Conservation (phyloP, 2,888 invertebrate species). For the Heterodera filipjevi region DNA sequence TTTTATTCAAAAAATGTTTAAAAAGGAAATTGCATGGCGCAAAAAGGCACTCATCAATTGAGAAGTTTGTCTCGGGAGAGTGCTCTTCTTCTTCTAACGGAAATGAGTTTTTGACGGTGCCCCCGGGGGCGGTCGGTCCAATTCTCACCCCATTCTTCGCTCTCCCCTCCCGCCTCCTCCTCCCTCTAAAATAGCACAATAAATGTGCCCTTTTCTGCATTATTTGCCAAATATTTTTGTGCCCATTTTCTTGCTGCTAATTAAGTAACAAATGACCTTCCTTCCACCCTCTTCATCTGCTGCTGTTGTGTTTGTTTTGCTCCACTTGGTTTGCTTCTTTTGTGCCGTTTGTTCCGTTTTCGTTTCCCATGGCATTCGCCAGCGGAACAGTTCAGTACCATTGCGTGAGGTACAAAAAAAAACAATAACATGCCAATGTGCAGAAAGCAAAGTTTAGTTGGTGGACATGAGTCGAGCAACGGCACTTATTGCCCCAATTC, state of each 20-base stretch:
- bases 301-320: neutral
- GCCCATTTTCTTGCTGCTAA: neutral
- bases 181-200: neutral
- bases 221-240: neutral
- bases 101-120: conserved; percentile 2
- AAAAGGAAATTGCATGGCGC: too few species aligned
- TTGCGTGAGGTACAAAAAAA: conserved; percentile 26
- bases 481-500: conserved; percentile 2
- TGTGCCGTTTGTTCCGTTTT: neutral
- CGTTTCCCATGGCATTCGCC: conserved; percentile 35
- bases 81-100: neutral
- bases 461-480: neutral
- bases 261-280: neutral
- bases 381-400: conserved; percentile 37
- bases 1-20: too few species aligned
- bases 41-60: neutral
- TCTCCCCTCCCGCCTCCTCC: neutral
- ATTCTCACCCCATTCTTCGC: too few species aligned
- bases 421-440: neutral
- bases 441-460: neutral
- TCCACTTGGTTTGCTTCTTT: neutral
- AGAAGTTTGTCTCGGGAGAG: neutral
- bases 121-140: neutral
- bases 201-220: neutral
- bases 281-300: neutral